phyloP scores from a whole-genome alignment of 2,888 invertebrate species.

The Tetanocera ferruginea region DNA sequence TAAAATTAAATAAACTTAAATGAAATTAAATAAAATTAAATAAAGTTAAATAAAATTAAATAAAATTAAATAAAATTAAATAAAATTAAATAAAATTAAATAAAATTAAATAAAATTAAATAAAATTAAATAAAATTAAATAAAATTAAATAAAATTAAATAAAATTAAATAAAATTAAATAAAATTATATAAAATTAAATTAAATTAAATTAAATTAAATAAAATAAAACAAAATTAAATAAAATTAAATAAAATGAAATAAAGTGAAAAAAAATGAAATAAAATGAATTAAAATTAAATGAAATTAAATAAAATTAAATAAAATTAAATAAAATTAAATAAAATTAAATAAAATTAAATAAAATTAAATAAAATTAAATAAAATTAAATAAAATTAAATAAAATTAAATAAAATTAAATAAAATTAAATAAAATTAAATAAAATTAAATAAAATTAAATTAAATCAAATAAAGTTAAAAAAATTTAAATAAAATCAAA shows the following conservation, averaged over 20 bases:
- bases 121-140: slow-evolving; percentile 2
- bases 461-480: too few relatives aligned
- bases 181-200: slow-evolving; percentile 14
- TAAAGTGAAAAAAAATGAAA: slow-evolving; percentile 19
- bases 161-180: slow-evolving; percentile 24
- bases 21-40: slow-evolving; percentile 25
- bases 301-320: too few relatives aligned
- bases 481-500: too few relatives aligned
- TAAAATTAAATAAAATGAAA: slow-evolving; percentile 20
- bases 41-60: slow-evolving; percentile 19
- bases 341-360: slow-evolving; percentile 11
- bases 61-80: slow-evolving; percentile 22
- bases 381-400: background rate
- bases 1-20: too few relatives aligned
- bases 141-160: slow-evolving; percentile 18
- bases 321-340: slow-evolving; percentile 22
- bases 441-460: too few relatives aligned
- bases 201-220: slow-evolving; percentile 18
- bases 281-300: slow-evolving; percentile 13
- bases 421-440: too few relatives aligned
- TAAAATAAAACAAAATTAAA: slow-evolving; percentile 19
- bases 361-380: background rate
- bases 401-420: background rate
- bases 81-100: slow-evolving; percentile 19
- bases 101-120: slow-evolving; percentile 8